Base-by-base conservation (phyloP, 2,888 invertebrate species). In the Branchinecta sandiegonensis region DNA sequence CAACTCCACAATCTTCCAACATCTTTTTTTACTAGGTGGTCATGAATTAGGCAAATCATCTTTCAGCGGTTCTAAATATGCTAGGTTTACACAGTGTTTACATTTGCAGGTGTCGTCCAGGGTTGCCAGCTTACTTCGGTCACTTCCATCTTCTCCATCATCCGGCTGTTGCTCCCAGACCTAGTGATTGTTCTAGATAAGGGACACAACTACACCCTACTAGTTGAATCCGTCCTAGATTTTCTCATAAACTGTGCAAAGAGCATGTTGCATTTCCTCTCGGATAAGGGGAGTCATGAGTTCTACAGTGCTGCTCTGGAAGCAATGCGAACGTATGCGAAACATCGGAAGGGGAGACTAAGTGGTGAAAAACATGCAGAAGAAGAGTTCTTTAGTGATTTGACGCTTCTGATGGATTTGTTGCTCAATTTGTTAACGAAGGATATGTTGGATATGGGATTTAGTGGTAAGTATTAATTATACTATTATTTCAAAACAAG, bases 131-230 rank as follows among this genome's bases (percentile, higher is more conserved):
- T 79, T 66, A 73, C 78, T 8, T 81, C 81, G 1, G 81, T 80
- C 1, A 76, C 78, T 69, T 74, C 78, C 67, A 76, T 84, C 50
- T 86, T 85, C 76, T 81, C 83, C 74, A 82, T 86, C 76, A 76
- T 86, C 12, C 79, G 81, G 66, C 85, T 85, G 8, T 80, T 88
- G 50, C 77, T 90, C 73, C 82, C 82, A 37, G 85, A 86, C 76
- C 78, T 87, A 71, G 84, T 88, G 2, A 83, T 82, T n/a, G 80
- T 90, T 66, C 77, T 91, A 69, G 85, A 82, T 71, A 76, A 86
- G 48, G 91, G 88, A 76, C 86, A 88, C 77, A 88, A 89, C 78
- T 89, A 89, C 77, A 86, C 87, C 69, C 83, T 86, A 69, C 84
- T 92, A 70, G 87, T 91, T 66, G 83, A 89, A 74, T 81, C 89